These are phyloP conservation scores for Aphidoletes aphidimyza DNA, from an alignment of 2,888 invertebrate genomes.

Conservation along the genomic window DNA sequence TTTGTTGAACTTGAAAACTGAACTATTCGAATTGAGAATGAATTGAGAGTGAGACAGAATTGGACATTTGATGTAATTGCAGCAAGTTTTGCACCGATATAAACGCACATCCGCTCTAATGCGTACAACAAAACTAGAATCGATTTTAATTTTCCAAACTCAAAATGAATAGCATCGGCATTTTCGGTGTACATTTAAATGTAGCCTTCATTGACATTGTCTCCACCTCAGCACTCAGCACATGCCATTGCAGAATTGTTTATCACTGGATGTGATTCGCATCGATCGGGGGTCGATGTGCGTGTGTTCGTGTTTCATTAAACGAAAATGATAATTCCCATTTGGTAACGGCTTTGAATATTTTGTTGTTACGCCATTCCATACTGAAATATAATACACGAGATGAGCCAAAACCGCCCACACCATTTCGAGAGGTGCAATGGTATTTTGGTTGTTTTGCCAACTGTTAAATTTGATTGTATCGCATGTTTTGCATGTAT, in stretches of 20 bases:
- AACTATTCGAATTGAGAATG: background rate
- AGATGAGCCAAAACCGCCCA: too few relatives aligned
- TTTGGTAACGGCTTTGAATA: background rate
- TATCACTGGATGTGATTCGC: too few relatives aligned
- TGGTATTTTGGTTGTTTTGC: constrained; percentile 44
- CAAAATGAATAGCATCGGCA: background rate
- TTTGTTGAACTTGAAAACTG: constrained; percentile 26
- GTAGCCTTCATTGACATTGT: constrained; percentile 36
- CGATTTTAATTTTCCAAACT: background rate
- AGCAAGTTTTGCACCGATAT: background rate
- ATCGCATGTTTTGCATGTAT: constrained; percentile 33
- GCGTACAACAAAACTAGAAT: background rate
- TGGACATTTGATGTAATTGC: constrained; percentile 5
- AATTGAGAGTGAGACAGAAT: background rate
- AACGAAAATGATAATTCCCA: constrained; percentile 39
- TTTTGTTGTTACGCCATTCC: background rate
- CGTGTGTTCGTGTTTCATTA: background rate
- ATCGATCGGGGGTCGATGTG: too few relatives aligned
- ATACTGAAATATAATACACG: too few relatives aligned
- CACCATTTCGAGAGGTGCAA: background rate
- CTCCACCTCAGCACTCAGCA: constrained; percentile 30
- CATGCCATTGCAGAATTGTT: background rate
- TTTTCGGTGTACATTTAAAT: background rate
- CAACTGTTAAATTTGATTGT: constrained; percentile 51
- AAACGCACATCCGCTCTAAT: background rate